These are phyloP conservation scores for Aldabrachelys gigantea DNA, from an alignment of 2,113 vertebrate genomes.

Conservation along the genomic window DNA sequence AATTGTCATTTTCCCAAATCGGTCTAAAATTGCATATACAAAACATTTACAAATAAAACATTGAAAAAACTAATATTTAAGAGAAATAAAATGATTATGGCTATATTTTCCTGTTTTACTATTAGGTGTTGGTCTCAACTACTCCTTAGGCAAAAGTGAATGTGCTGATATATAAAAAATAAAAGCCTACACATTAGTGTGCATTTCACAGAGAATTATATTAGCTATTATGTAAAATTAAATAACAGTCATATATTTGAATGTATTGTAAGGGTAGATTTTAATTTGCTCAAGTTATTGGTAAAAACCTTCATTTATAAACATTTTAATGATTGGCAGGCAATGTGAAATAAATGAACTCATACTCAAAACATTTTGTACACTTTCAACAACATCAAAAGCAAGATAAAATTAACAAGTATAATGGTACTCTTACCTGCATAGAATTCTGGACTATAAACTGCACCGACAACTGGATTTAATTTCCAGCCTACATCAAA, in stretches of 20 bases:
- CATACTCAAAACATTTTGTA: background rate
- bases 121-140: background rate
- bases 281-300: background rate
- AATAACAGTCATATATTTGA: background rate
- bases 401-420: background rate
- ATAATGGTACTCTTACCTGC: conserved; percentile 86
- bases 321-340: background rate
- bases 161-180: background rate
- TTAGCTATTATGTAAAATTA: background rate
- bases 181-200: background rate
- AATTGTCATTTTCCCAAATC: background rate
- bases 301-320: background rate
- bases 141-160: background rate
- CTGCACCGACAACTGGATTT: conserved; percentile 97
- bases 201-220: background rate
- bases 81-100: background rate
- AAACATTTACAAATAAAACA: background rate
- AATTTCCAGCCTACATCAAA: conserved; percentile 95
- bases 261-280: background rate
- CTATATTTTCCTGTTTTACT: background rate
- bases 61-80: background rate
- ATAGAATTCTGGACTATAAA: conserved; percentile 99
- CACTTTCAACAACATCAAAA: background rate
- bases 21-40: background rate
- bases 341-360: background rate